phyloP scores from a whole-genome alignment of 2,113 vertebrate species.

The Loxodonta africana region DNA sequence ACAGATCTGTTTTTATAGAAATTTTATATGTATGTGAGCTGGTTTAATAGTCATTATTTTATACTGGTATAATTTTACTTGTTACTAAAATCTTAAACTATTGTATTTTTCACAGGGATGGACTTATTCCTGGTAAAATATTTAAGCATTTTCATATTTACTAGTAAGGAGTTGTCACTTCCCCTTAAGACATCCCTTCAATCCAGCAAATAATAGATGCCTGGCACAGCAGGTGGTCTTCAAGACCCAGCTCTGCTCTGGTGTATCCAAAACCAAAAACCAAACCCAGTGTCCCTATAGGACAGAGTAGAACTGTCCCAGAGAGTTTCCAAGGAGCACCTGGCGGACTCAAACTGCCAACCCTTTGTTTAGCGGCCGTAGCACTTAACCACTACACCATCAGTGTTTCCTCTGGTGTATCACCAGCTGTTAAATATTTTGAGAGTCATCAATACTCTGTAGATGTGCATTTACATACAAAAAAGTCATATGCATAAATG shows the following conservation, averaged over 20 bases:
- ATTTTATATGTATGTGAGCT: not conserved
- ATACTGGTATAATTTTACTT: not conserved
- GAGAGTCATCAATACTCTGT: not conserved
- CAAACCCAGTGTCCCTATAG: too few relatives aligned
- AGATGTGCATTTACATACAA: not conserved
- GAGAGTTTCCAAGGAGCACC: too few relatives aligned
- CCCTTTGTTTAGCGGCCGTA: too few relatives aligned
- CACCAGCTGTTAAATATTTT: conserved; percentile 44
- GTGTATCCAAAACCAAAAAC: not conserved
- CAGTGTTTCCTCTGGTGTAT: not conserved
- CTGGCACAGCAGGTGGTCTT: not conserved
- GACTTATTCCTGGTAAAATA: not conserved
- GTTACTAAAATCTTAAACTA: not conserved
- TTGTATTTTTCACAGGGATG: not conserved
- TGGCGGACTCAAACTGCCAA: too few relatives aligned
- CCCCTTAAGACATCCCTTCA: not conserved
- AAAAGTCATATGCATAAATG: not conserved
- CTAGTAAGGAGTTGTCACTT: not conserved
- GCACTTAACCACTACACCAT: too few relatives aligned
- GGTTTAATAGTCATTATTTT: not conserved
- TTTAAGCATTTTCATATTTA: not conserved
- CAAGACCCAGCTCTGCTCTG: not conserved
- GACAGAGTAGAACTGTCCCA: too few relatives aligned
- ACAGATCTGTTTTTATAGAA: not conserved
- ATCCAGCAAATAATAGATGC: not conserved